Conservation (phyloP, 1,140 invertebrate genomes). For the Diplogasteroides magnus region DNA sequence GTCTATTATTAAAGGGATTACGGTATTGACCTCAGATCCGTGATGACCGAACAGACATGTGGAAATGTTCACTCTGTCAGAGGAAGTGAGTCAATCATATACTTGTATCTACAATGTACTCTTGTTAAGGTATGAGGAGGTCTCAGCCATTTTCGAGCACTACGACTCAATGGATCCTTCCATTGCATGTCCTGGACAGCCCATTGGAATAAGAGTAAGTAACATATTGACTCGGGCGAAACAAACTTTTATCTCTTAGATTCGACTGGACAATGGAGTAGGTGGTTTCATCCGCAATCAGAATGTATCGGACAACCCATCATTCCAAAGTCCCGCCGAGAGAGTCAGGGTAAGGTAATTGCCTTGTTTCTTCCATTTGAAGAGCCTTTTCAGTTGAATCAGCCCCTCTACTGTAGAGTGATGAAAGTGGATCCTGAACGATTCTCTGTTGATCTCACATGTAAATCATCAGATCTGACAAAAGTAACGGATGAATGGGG, state of each 20-base stretch:
- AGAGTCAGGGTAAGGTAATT: slow-evolving; percentile 66
- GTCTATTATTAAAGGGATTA: too few species aligned
- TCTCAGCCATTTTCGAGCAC: slow-evolving; percentile 68
- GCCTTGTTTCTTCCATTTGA: slow-evolving; percentile 13
- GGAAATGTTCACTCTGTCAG: background rate
- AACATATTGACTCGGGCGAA: background rate
- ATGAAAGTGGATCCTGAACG: slow-evolving; percentile 86
- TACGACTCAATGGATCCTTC: slow-evolving; percentile 72
- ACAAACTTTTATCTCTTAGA: background rate
- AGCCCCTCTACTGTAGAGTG: slow-evolving; percentile 86
- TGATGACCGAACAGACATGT: background rate
- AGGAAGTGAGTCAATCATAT: background rate
- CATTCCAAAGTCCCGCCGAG: slow-evolving; percentile 82
- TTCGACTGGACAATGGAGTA: slow-evolving; percentile 82
- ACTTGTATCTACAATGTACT: slow-evolving; percentile 57
- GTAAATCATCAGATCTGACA: slow-evolving; percentile 4
- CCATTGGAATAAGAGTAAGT: slow-evolving; percentile 76
- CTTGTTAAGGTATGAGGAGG: slow-evolving; percentile 85
- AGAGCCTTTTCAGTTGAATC: slow-evolving; percentile 63
- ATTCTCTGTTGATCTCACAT: background rate
- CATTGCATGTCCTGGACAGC: slow-evolving; percentile 86
- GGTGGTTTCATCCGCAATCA: slow-evolving; percentile 90
- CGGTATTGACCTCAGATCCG: background rate
- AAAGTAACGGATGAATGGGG: background rate
- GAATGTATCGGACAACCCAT: slow-evolving; percentile 83